Conservation (phyloP, 2,888 invertebrate species). For the Lysandra coridon region DNA sequence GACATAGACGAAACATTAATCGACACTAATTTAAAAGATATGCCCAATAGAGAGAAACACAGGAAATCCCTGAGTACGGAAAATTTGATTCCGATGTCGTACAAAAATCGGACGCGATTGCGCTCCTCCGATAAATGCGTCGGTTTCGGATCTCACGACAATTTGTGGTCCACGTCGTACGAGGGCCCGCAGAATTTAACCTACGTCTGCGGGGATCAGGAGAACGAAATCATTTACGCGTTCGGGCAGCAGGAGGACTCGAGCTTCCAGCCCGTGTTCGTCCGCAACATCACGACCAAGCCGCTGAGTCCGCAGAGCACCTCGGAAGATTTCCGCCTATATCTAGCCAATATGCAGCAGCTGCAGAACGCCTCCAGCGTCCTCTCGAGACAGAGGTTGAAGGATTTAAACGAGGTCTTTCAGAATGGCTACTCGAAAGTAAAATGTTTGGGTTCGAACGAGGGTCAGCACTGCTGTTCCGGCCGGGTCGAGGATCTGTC, state of each 20-base stretch:
- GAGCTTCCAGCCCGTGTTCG: conserved; percentile 60
- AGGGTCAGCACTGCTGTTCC: conserved; percentile 63
- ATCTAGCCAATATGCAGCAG: conserved; percentile 86
- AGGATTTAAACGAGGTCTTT: conserved; percentile 80
- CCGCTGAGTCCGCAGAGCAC: conserved; percentile 84
- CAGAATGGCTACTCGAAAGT: conserved; percentile 77
- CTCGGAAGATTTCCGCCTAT: conserved; percentile 85
- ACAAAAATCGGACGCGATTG: conserved; percentile 64
- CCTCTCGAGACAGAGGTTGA: conserved; percentile 81
- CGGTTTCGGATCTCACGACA: conserved; percentile 74
- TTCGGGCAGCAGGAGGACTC: conserved; percentile 69
- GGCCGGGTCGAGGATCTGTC: conserved; percentile 57
- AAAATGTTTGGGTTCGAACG: conserved; percentile 57
- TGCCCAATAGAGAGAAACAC: conserved; percentile 65
- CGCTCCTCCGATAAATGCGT: conserved; percentile 57
- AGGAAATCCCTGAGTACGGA: conserved; percentile 83
- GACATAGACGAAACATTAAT: conserved; percentile 70
- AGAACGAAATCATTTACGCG: conserved; percentile 75
- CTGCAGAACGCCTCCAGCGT: conserved; percentile 85
- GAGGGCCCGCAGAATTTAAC: conserved; percentile 68
- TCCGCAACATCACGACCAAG: conserved; percentile 82
- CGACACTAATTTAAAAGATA: conserved; percentile 61
- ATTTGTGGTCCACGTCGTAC: conserved; percentile 74
- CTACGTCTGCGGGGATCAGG: conserved; percentile 72
- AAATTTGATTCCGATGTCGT: conserved; percentile 78